Base-by-base conservation (phyloP, 2,113 vertebrate species). In the Hippocampus zosterae region DNA sequence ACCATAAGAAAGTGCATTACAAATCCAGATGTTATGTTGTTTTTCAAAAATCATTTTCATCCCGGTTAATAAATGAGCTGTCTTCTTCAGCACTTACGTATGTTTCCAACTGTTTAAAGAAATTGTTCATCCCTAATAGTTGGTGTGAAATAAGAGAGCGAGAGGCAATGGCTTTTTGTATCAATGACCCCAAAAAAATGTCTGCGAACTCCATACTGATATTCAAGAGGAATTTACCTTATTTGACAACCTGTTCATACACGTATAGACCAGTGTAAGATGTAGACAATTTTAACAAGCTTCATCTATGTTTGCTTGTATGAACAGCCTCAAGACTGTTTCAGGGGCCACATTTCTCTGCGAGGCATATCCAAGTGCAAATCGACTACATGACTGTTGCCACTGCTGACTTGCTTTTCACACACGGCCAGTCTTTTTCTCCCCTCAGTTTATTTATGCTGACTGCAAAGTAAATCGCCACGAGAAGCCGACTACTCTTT, bases 401-500 rank as follows among this genome's bases (percentile, higher is more conserved):
- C 21, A 27, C 67, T 53, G 72, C 62, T 75, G 71, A 72, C 65
- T 55, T 29, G 12, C 29, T 66, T 69, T 68, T 68, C 63, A 74
- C 72, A 66, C 71, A 66, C 72, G 65, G 50, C 23, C 37, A 7
- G 52, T 77, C 76, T 76, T 57, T 66, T 19, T n/a, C 33, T 61
- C 68, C 56, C 21, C 50, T 71, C 68, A 16, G 11, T 83, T 81
- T 76, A 79, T 69, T 66, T 55, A 69, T 40, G 61, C 64, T 72
- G 50, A 59, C 69, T 68, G 67, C 75, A 77, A 79, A 80, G 76
- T 68, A 78, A 67, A 41, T 37, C 57, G 70, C 62, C 69, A 62
- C 69, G 18, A 27, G 15, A 19, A 37, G 29, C 29, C 21, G 8
- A 61, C 16, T 61, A 8, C 16, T 41, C 19, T 63, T 21, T n/a